These are phyloP conservation scores for Penaeus chinensis DNA, from an alignment of 1,140 invertebrate genomes.

Conservation along the genomic window DNA sequence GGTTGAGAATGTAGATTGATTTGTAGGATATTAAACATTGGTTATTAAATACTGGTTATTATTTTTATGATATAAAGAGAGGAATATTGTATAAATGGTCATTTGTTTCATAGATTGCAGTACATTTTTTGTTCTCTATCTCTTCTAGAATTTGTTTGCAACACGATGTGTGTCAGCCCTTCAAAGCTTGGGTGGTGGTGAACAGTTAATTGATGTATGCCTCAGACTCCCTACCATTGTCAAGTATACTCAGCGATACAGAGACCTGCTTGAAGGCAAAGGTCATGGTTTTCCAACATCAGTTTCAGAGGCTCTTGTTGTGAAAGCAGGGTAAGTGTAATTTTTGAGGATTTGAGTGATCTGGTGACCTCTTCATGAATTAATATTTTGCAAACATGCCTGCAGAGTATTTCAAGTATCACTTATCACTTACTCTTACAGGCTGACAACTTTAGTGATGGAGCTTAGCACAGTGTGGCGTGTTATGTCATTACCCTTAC, in stretches of 20 bases:
- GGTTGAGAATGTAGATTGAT: not conserved
- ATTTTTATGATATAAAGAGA: not conserved
- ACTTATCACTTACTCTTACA: slow-evolving; percentile 18
- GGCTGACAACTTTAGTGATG: slow-evolving; percentile 65
- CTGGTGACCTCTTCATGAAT: too few relatives aligned
- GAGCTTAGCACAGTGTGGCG: slow-evolving; percentile 86
- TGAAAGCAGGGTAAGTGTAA: slow-evolving; percentile 73
- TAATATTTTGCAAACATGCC: too few relatives aligned
- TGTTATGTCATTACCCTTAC: slow-evolving; percentile 84
- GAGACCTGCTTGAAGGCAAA: slow-evolving; percentile 77
- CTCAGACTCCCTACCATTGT: slow-evolving; percentile 80
- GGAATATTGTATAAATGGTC: too few relatives aligned
- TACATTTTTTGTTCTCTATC: not conserved
- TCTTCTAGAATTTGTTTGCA: slow-evolving; percentile 71
- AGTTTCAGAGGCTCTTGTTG: slow-evolving; percentile 79
- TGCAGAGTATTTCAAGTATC: too few relatives aligned
- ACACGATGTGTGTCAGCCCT: slow-evolving; percentile 74
- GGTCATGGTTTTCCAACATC: slow-evolving; percentile 77
- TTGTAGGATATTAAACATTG: not conserved
- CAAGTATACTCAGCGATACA: slow-evolving; percentile 79
- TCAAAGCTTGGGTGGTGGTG: slow-evolving; percentile 80
- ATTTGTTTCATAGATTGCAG: too few relatives aligned
- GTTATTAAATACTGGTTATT: not conserved
- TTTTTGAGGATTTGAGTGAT: not conserved
- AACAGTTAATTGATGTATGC: slow-evolving; percentile 83